Evolutionary conservation across 92 coral and sea anemone genomes (phyloP), one percentile per base, ranked within the genome.

Genomic region (Anthopleura xanthogrammica): DNA sequence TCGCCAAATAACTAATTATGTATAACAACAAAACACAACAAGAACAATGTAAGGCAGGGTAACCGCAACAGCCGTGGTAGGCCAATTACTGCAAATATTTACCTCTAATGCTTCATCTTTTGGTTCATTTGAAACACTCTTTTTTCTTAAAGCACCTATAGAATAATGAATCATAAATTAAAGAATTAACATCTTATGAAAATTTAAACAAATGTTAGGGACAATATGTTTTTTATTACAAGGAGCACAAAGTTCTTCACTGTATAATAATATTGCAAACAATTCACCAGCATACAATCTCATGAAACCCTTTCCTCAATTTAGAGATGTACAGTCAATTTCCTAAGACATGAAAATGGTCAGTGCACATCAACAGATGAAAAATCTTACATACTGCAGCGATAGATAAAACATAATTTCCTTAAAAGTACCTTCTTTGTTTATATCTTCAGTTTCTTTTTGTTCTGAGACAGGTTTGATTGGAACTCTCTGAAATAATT

Each of bases 21-120:
- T n/a, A n/a, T n/a, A n/a, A n/a, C n/a, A n/a, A n/a, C n/a, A n/a
- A n/a, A n/a, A n/a, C n/a, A n/a, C n/a, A n/a, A n/a, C n/a, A n/a
- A n/a, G n/a, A n/a, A n/a, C n/a, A n/a, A n/a, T n/a, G n/a, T n/a
- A n/a, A n/a, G n/a, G n/a, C n/a, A n/a, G n/a, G n/a, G n/a, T n/a
- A n/a, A n/a, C n/a, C n/a, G n/a, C n/a, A n/a, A n/a, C n/a, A n/a
- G n/a, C n/a, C n/a, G n/a, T n/a, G n/a, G n/a, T n/a, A 54, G 14
- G 22, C 23, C 55, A 62, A 22, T 55, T 40, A 16, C 9, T 16
- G 22, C 12, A 62, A 62, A 5, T 12, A 11, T 60, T 22, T 79
- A 88, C 91, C 91, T 88, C 88, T 68, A 68, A 80, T 20, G 85
- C 80, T 76, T 88, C 91, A 66, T 88, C 73, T 75, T 79, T 60